A percentile compares a stretch with the other conserved stretches of the same genome.
phyloP scores from a whole-genome alignment of 2,113 vertebrate genomes.

The Gallinago jamesoni region DNA sequence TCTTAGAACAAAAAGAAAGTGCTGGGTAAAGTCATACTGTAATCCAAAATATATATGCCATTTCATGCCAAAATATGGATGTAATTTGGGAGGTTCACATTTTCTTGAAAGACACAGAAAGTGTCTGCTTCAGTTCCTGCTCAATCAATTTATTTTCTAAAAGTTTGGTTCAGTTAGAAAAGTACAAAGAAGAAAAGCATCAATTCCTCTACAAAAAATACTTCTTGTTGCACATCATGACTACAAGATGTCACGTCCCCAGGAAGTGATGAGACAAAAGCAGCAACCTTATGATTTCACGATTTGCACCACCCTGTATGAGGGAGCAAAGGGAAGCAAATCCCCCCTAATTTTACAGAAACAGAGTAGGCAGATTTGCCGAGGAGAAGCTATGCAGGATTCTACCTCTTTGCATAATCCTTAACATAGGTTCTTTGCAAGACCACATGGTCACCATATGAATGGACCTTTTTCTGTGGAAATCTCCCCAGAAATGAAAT shows the following conservation, averaged over 20 bases:
- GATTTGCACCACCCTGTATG: neutral
- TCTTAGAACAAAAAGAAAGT: neutral
- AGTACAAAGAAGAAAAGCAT: neutral
- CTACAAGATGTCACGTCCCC: neutral
- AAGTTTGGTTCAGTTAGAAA: neutral
- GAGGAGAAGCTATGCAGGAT: neutral
- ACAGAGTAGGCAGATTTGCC: neutral
- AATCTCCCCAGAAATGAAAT: neutral
- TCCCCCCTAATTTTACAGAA: neutral
- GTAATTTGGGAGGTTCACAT: constrained; percentile 8
- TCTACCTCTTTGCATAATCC: neutral
- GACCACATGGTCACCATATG: neutral
- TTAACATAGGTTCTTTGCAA: neutral
- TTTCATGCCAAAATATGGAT: constrained; percentile 29
- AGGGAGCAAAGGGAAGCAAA: neutral
- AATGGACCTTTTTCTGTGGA: neutral
- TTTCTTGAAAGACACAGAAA: constrained; percentile 9
- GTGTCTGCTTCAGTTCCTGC: constrained; percentile 1
- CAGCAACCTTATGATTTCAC: neutral
- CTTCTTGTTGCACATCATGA: neutral
- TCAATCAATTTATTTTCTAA: constrained; percentile 1
- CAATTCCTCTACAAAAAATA: neutral
- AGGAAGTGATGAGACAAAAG: neutral
- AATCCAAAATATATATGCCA: constrained; percentile 37
- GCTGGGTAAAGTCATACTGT: neutral